These are phyloP conservation scores for Bibio marci DNA, from an alignment of 2,888 invertebrate species.

Conservation along the genomic window DNA sequence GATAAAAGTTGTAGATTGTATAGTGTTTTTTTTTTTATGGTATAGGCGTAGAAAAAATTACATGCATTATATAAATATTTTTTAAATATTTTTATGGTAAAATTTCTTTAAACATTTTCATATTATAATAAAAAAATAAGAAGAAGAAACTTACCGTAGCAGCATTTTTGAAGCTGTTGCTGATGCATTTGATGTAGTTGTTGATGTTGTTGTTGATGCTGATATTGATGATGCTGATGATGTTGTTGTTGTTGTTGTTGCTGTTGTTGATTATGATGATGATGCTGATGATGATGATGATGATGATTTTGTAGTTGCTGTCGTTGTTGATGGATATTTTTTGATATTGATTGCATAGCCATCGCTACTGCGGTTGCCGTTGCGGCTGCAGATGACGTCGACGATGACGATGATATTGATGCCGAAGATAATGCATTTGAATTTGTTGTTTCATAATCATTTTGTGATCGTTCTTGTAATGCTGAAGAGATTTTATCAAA, in stretches of 20 bases:
- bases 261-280: slow-evolving; percentile 3
- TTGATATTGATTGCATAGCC: slow-evolving; percentile 1
- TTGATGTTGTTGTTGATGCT: slow-evolving; percentile 11
- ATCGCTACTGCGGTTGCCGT: slow-evolving; percentile 9
- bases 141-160: slow-evolving; percentile 26
- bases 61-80: too few relatives aligned
- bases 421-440: slow-evolving; percentile 6
- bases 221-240: slow-evolving; percentile 8
- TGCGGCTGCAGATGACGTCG: slow-evolving; percentile 11
- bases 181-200: slow-evolving; percentile 8
- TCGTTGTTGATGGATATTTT: slow-evolving; percentile 8
- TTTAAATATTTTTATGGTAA: too few relatives aligned
- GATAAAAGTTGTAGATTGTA: too few relatives aligned
- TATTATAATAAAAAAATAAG: too few relatives aligned
- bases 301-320: slow-evolving; percentile 14
- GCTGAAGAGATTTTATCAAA: slow-evolving; percentile 12
- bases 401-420: slow-evolving; percentile 13
- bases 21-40: too few relatives aligned
- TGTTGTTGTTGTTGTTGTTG: slow-evolving; percentile 3
- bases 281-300: slow-evolving; percentile 13
- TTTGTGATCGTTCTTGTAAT: slow-evolving; percentile 10
- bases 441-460: slow-evolving; percentile 10
- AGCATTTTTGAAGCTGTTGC: slow-evolving; percentile 16
- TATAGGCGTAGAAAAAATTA: too few relatives aligned
- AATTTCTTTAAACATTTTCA: too few relatives aligned